These are phyloP conservation scores for Eristalinus sepulchralis DNA, from an alignment of 2,888 invertebrate genomes.

Conservation along the genomic window DNA sequence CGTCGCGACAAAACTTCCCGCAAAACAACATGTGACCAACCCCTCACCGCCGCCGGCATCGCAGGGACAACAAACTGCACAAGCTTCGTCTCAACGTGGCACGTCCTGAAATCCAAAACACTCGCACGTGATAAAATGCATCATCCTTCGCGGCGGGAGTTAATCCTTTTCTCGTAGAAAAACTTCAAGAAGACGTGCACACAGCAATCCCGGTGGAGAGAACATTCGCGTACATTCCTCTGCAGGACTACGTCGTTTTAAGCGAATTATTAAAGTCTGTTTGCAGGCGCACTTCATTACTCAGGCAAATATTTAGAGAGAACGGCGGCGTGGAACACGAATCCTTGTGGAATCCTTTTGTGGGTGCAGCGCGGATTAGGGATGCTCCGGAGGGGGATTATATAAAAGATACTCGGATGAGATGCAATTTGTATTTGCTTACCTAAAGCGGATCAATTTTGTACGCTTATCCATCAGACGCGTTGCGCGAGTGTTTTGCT, in stretches of 20 bases:
- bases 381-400: background rate
- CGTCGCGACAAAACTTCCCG: background rate
- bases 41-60: background rate
- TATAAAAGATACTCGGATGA: background rate
- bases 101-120: constrained; percentile 22
- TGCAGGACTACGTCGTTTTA: background rate
- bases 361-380: background rate
- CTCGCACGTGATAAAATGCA: constrained; percentile 31
- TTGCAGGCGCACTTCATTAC: background rate
- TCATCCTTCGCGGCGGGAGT: background rate
- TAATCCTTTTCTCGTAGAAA: constrained; percentile 7
- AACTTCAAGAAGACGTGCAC: constrained; percentile 2
- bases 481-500: background rate
- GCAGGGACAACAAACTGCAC: background rate
- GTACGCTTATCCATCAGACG: background rate
- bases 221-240: background rate
- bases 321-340: background rate
- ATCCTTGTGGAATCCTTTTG: background rate
- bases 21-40: background rate
- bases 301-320: background rate
- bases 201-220: background rate
- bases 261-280: constrained; percentile 19
- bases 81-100: constrained; percentile 7
- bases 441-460: background rate
- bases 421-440: background rate